Evolutionary conservation across 2,888 invertebrate genomes (phyloP).

Genomic region (Xiphydria camelus): DNA sequence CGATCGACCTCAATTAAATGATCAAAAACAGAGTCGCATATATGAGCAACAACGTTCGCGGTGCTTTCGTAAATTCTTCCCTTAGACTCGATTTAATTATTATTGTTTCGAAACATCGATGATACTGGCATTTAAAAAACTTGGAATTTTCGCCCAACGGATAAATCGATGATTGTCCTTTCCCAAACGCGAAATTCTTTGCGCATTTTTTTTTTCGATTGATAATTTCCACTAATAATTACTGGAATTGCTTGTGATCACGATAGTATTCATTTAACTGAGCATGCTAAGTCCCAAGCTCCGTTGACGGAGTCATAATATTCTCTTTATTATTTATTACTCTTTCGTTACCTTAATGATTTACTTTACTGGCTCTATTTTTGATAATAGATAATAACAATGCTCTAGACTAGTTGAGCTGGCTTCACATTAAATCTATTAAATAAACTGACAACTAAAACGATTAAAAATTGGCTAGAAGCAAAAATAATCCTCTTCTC

Average conservation of each 20-base stretch:
- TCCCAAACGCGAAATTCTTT: constrained; percentile 57
- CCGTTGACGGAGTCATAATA: constrained; percentile 53
- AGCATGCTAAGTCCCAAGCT: constrained; percentile 59
- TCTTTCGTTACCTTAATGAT: constrained; percentile 25
- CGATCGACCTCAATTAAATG: not conserved
- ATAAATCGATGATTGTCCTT: constrained; percentile 56
- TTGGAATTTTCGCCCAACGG: no score
- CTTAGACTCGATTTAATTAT: no score
- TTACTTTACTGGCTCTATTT: constrained; percentile 53
- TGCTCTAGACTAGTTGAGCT: constrained; percentile 59
- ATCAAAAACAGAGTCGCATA: no score
- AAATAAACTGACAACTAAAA: constrained; percentile 42
- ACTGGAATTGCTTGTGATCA: constrained; percentile 42
- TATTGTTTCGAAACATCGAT: constrained; percentile 20
- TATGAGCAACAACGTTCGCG: no score
- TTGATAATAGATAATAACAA: constrained; percentile 37
- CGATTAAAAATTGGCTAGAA: constrained; percentile 44
- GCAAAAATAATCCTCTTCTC: constrained; percentile 33
- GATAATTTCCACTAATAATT: constrained; percentile 22
- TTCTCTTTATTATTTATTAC: constrained; percentile 29
- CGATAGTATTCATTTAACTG: constrained; percentile 53
- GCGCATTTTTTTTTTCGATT: constrained; percentile 38
- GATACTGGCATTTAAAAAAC: constrained; percentile 51
- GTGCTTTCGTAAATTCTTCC: no score
- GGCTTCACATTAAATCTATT: constrained; percentile 44